phyloP scores from a whole-genome alignment of 2,113 vertebrate species.

The Odocoileus virginianus region DNA sequence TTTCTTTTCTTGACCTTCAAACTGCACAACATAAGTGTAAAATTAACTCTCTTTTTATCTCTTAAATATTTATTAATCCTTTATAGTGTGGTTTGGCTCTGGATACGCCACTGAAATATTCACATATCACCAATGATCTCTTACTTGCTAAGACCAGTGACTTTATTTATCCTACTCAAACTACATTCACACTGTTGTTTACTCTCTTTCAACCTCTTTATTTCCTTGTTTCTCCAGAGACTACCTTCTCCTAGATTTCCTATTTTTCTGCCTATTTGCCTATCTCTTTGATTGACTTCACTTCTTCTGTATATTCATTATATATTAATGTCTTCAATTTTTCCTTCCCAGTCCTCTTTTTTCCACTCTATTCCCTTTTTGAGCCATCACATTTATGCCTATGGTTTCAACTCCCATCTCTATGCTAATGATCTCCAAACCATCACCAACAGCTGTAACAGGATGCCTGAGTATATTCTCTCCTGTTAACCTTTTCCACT shows the following conservation, averaged over 20 bases:
- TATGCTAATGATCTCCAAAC: neutral
- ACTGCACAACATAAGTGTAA: neutral
- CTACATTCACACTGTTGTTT: neutral
- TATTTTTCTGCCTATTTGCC: neutral
- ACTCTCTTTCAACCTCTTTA: neutral
- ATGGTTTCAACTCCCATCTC: neutral
- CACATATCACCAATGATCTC: neutral
- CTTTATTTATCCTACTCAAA: neutral
- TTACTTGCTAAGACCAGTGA: neutral
- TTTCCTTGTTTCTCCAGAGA: neutral
- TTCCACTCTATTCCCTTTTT: neutral
- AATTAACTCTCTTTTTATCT: neutral
- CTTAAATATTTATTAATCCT: neutral
- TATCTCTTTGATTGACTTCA: neutral
- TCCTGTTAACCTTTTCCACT: neutral
- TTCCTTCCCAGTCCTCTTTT: neutral
- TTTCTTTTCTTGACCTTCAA: neutral
- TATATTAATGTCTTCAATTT: neutral
- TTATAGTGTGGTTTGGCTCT: neutral
- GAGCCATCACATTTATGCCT: neutral
- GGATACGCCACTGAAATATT: neutral
- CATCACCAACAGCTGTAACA: neutral
- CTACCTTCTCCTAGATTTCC: neutral
- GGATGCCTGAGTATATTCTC: neutral
- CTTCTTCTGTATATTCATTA: neutral